phyloP scores from a whole-genome alignment of 2,113 vertebrate species.

The Pungitius pungitius region DNA sequence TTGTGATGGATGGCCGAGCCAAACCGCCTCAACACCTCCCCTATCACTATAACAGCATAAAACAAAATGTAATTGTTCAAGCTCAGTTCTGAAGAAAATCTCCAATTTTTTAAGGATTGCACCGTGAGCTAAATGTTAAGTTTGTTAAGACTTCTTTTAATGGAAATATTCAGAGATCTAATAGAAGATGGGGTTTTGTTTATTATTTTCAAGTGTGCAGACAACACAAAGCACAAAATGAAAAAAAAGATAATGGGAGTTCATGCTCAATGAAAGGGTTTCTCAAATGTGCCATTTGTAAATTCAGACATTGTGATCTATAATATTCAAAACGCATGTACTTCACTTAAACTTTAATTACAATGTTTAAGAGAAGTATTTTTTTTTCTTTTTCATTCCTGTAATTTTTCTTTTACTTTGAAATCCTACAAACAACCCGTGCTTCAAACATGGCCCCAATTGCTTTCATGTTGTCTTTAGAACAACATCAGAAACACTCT shows the following conservation, averaged over 20 bases:
- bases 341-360: slow-evolving; percentile 16
- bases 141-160: slow-evolving; percentile 18
- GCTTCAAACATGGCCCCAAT: slow-evolving; percentile 19
- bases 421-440: slow-evolving; percentile 31
- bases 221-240: slow-evolving; percentile 20
- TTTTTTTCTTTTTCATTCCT: slow-evolving; percentile 9
- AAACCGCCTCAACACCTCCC: slow-evolving; percentile 33
- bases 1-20: slow-evolving; percentile 57
- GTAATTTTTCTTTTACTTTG: slow-evolving; percentile 31
- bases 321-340: slow-evolving; percentile 3
- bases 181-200: neutral
- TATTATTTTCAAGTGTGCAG: neutral
- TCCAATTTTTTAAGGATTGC: slow-evolving; percentile 35
- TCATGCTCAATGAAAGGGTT: slow-evolving; percentile 33
- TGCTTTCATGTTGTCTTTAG: slow-evolving; percentile 28
- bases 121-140: slow-evolving; percentile 15
- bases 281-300: slow-evolving; percentile 32
- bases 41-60: slow-evolving; percentile 58
- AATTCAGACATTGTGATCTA: slow-evolving; percentile 31
- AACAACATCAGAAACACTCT: slow-evolving; percentile 10
- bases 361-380: slow-evolving; percentile 8
- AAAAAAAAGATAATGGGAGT: slow-evolving; percentile 35
- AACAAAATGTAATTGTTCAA: slow-evolving; percentile 58
- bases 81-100: slow-evolving; percentile 7
- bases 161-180: slow-evolving; percentile 1